A percentile compares a stretch with the other conserved stretches of the same genome.
These are phyloP conservation scores for Ameiurus melas DNA, from an alignment of 2,113 vertebrate species.

Conservation along the genomic window DNA sequence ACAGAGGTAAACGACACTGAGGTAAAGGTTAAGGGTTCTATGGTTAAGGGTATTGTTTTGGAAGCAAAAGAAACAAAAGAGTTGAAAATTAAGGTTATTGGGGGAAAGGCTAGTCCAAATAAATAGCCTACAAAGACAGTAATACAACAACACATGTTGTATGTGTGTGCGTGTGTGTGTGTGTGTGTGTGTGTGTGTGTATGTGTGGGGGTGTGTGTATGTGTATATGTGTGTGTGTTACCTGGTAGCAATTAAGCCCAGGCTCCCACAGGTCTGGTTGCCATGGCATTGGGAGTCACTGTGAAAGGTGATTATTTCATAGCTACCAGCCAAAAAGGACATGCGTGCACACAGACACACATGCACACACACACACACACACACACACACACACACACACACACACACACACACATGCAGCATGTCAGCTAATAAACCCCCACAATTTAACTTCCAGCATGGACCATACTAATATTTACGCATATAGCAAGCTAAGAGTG, in stretches of 20 bases:
- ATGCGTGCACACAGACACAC: slow-evolving; percentile 7
- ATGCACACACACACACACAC: slow-evolving; percentile 15
- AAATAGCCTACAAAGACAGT: neutral
- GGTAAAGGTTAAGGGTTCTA: neutral
- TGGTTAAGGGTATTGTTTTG: neutral
- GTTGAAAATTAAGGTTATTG: neutral
- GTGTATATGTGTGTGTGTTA: slow-evolving; percentile 41
- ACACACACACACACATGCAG: neutral
- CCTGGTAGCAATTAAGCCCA: slow-evolving; percentile 57
- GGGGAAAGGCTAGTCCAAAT: neutral
- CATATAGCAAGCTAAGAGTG: neutral
- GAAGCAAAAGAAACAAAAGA: neutral
- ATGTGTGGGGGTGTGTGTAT: slow-evolving; percentile 41
- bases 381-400: neutral
- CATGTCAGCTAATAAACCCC: neutral
- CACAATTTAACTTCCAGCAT: neutral
- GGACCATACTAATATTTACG: neutral
- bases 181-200: slow-evolving; percentile 51
- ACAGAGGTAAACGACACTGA: neutral
- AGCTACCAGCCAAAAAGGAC: slow-evolving; percentile 68
- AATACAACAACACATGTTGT: slow-evolving; percentile 44
- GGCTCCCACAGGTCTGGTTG: slow-evolving; percentile 64
- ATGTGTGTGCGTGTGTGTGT: slow-evolving; percentile 39
- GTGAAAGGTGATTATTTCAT: slow-evolving; percentile 78
- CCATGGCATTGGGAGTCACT: slow-evolving; percentile 64